A percentile compares a stretch with the other conserved stretches of the same genome.
Evolutionary conservation across 1,140 invertebrate species (phyloP).

Genomic region (Pteromalus puparum): DNA sequence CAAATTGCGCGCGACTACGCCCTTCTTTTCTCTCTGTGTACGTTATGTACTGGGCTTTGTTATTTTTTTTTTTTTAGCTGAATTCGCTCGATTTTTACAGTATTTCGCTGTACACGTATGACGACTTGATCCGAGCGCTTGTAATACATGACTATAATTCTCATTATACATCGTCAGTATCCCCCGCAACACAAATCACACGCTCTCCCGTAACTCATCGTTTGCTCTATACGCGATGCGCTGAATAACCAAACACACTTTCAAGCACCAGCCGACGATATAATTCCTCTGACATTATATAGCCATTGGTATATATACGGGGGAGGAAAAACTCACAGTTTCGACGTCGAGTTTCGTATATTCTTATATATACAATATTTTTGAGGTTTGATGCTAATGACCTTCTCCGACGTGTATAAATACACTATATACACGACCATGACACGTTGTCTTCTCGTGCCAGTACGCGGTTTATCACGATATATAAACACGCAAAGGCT

Average conservation of each 20-base stretch:
- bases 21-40: not conserved
- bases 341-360: not conserved
- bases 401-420: not conserved
- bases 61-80: not conserved
- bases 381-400: not conserved
- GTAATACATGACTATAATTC: no score
- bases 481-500: not conserved
- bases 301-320: no score
- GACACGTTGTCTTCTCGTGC: not conserved
- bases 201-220: not conserved
- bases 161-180: no score
- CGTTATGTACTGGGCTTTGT: not conserved
- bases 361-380: not conserved
- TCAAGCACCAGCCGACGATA: no score
- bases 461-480: not conserved
- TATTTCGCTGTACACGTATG: no score
- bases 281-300: no score
- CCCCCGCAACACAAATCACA: not conserved
- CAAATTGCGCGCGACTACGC: constrained; percentile 11
- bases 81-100: no score
- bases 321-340: no score
- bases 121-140: no score
- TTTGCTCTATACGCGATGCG: not conserved
- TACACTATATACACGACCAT: not conserved
- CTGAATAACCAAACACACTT: no score